Conservation (phyloP, 2,888 invertebrate species). For the Galerucella pusilla region DNA sequence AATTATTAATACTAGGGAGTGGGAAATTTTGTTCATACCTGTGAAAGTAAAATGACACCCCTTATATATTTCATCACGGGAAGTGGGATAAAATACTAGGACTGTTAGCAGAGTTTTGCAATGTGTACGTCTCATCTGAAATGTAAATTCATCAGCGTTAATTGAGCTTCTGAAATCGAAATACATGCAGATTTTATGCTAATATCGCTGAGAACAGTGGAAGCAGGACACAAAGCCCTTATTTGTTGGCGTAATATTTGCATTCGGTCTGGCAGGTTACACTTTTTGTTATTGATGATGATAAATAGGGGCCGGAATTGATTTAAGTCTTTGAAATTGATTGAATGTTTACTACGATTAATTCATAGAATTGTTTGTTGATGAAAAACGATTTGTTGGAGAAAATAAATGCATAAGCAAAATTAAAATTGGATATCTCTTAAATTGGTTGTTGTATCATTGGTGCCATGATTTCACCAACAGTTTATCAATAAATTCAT, state of each 20-base stretch:
- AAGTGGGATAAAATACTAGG: constrained; percentile 10
- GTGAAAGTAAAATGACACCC: not conserved
- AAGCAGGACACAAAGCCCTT: constrained; percentile 39
- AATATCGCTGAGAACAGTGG: constrained; percentile 35
- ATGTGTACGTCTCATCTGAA: constrained; percentile 38
- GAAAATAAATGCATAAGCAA: not conserved
- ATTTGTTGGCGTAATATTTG: constrained; percentile 38
- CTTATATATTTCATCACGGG: not conserved
- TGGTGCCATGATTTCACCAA: too few relatives aligned
- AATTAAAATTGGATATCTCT: not conserved
- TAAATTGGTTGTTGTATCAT: too few relatives aligned
- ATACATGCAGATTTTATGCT: constrained; percentile 43
- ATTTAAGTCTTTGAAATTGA: constrained; percentile 3
- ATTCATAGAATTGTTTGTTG: not conserved
- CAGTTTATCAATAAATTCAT: too few relatives aligned
- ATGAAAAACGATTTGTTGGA: not conserved
- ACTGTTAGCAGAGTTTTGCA: constrained; percentile 20
- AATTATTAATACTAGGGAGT: too few relatives aligned
- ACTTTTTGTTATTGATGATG: constrained; percentile 36
- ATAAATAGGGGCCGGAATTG: constrained; percentile 18
- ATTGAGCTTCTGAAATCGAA: constrained; percentile 42
- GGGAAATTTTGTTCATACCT: not conserved
- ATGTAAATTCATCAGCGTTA: constrained; percentile 42
- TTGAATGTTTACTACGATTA: not conserved
- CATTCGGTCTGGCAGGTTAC: constrained; percentile 36